A percentile compares a stretch with the other conserved stretches of the same genome.
Conservation (phyloP, 2,113 vertebrate species). For the Emberiza fucata region DNA sequence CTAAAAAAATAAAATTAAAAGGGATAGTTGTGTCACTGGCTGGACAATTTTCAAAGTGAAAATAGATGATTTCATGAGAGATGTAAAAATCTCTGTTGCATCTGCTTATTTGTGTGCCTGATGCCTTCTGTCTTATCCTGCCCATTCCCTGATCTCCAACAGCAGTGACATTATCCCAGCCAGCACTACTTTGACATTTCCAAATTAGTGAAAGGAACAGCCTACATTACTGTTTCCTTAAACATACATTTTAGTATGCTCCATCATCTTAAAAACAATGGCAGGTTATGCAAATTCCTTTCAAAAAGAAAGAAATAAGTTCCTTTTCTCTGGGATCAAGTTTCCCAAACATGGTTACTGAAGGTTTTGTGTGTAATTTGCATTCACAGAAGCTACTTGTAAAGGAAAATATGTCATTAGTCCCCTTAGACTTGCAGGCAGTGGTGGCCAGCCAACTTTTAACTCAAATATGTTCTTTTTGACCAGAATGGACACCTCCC, state of each 20-base stretch:
- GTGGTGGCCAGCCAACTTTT: background rate
- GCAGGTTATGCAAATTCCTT: background rate
- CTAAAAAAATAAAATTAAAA: background rate
- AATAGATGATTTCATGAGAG: background rate
- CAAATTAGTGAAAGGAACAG: background rate
- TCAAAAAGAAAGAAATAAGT: background rate
- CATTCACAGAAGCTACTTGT: background rate
- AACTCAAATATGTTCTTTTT: background rate
- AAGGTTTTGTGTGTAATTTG: background rate
- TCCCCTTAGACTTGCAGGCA: background rate
- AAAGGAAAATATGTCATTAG: background rate
- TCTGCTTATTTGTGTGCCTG: background rate
- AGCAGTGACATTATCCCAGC: background rate
- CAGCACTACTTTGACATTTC: background rate
- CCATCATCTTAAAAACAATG: background rate
- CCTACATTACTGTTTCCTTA: background rate
- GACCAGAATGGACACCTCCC: background rate
- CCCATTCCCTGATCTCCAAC: background rate
- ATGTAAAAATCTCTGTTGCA: background rate
- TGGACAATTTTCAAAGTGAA: background rate
- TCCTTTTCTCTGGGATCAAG: background rate
- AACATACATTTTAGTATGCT: background rate
- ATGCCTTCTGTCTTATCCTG: background rate
- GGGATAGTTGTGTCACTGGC: background rate
- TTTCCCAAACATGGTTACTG: background rate